Base-by-base conservation (phyloP, 2,113 vertebrate species). In the Isurus oxyrinchus region DNA sequence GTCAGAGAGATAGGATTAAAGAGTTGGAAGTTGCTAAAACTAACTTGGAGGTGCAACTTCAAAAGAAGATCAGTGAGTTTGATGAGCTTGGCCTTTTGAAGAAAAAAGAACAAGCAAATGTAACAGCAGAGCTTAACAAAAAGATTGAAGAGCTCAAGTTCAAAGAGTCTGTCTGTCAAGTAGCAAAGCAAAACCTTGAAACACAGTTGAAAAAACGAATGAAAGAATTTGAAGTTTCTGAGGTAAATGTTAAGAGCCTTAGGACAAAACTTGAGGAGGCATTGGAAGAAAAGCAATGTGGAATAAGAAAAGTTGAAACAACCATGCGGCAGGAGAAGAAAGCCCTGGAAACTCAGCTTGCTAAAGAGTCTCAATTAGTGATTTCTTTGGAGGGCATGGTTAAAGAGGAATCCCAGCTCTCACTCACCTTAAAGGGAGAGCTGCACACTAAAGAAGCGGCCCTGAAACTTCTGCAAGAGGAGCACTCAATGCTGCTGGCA, bases 331-430 rank as follows among this genome's bases (percentile, higher is more conserved):
- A 96, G 23, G 67, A 72, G n/a, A 96, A 81, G 84, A 86, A 23
- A 86, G n/a, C 16, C 3, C 86, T 97, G 97, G 97, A 97, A 40
- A 27, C 96, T 67, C 59, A 96, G 61, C 86, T 94, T 2, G 66
- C 81, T 25, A 35, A 23, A 57, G 49, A 96, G 59, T 87, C 96
- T 96, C 96, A 88, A 96, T 72, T 97, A 96, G 96, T 67, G 91
- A 90, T 57, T 13, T 81, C 79, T 57, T 76, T 96, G 67, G 84
- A 96, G 84, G 87, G 84, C n/a, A 53, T 40, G n/a, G 55, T 96
- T 27, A 67, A 93, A 55, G 96, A 84, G 94, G 96, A 96, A 69
- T 66, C 63, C 13, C 96, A 96, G 19, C 55, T 57, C 21, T 90
- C 76, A 96, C 97, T 97, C 0, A n/a, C 81, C 95, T 57, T 96